Evolutionary conservation across 2,113 vertebrate species (phyloP), one percentile per base, ranked within the genome.

Genomic region (Vicugna pacos): DNA sequence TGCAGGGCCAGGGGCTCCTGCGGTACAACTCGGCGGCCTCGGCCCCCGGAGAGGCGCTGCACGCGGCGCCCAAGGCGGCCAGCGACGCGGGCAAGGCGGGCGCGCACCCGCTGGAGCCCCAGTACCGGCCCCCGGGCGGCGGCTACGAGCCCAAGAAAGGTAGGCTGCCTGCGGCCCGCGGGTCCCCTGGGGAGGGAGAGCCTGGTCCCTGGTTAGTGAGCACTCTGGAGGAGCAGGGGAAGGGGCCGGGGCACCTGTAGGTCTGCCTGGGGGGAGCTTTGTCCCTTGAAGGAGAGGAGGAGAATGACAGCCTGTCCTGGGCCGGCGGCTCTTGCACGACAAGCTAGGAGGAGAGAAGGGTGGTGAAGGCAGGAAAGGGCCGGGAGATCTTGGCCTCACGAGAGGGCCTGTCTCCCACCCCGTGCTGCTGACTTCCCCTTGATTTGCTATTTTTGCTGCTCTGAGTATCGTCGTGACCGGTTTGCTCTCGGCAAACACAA

Each of bases 91-190:
- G 99, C 98, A 99, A 99, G 99, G 98, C 98, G 50, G 99, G 99
- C 98, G 97, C 99, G 32, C 99, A 99, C 98, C 99, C 99, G 84
- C 98, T 99, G 95, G 99, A 99, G 81, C 98, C 99, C 48, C 99
- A 99, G 98, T 99, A 99, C 99, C 99, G 99, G 98, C 82, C 99
- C 97, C 98, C 99, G 93, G 98, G 98, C 98, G 85, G 97, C 88
- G 98, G 98, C 98, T 99, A 99, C 96, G 99, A 99, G 96, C 98
- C 99, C 91, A 99, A 99, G 98, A 99, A 99, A 99, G 99, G 99
- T 99, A 99, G 98, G 99, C 90, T 8, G 67, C 38, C 32, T 0
- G 32, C 24, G 81, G 32, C 62, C 19, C 99, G 52, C 50, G 72
- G 70, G 93, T 67, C 87, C 81, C 16, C 30, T 2, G 30, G 94